Evolutionary conservation across 1,140 invertebrate species (phyloP), one percentile per base, ranked within the genome.

Genomic region (Drosophila suzukii): DNA sequence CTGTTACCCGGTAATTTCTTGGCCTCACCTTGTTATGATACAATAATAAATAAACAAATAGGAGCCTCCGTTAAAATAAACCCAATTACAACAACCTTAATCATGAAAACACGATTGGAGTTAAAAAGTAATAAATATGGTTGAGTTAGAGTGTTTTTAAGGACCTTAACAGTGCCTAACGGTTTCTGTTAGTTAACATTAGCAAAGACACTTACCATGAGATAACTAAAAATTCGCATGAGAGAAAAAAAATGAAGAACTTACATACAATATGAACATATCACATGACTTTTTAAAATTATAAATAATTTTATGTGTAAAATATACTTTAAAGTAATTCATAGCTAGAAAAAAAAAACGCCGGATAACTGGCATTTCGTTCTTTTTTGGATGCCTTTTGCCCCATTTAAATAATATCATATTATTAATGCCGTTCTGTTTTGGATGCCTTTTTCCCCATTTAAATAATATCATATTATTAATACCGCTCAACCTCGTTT

Each of bases 1-100:
- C 75, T 75, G 82, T 78, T 86, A 82, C 78, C 78, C 82, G 82
- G 82, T 86, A 47, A 66, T 54, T 27, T 27, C 2, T 27, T 12
- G 7, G 6, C 6, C 0, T n/a, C 0, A n/a, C 6, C 7, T n/a
- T 46, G 0, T 6, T 46, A 6, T 27, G 6, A 3, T n/a, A 27
- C 24, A 12, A 8, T n/a, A 49, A 49, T 7, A n/a, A 27, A 49
- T n/a, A n/a, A 49, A 30, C 3, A 27, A 49, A 3, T 46, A 46
- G 20, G 7, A 7, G n/a, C n/a, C n/a, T n/a, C n/a, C n/a, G n/a
- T 3, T 5, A 46, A 39, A 39, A n/a, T 6, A 39, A 39, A 6
- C 13, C 38, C 2, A n/a, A 2, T 39, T 2, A 2, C 1, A 6
- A n/a, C 5, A 6, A n/a, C 4, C 5, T 6, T 4, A 13, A 4